phyloP scores from a whole-genome alignment of 2,888 invertebrate genomes.

The Erpobdella octoculata region DNA sequence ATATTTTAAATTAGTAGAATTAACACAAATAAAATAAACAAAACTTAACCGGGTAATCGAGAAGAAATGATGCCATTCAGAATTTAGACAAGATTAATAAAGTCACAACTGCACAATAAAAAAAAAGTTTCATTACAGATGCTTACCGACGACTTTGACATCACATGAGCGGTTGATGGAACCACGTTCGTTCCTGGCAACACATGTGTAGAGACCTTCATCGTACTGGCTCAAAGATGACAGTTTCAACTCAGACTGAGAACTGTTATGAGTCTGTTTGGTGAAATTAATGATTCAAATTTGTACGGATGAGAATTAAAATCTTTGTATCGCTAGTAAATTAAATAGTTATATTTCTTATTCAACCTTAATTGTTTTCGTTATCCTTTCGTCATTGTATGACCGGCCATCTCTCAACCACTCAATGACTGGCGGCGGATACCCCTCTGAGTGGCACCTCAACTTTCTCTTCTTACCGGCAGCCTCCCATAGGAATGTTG shows the following conservation, averaged over 20 bases:
- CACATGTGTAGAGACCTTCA: conserved; percentile 78
- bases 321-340: too few relatives aligned
- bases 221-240: conserved; percentile 58
- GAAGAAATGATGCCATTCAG: neutral
- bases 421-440: conserved; percentile 25
- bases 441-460: conserved; percentile 30
- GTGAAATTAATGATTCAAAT: too few relatives aligned
- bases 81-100: neutral
- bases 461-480: conserved; percentile 24
- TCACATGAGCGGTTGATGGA: conserved; percentile 58
- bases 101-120: conserved; percentile 19
- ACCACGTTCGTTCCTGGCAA: conserved; percentile 72
- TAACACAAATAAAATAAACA: too few relatives aligned
- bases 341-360: too few relatives aligned
- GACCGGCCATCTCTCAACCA: conserved; percentile 28
- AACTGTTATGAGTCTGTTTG: neutral
- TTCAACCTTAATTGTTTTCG: too few relatives aligned
- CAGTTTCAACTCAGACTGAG: neutral
- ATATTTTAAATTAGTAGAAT: too few relatives aligned
- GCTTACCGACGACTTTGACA: conserved; percentile 50
- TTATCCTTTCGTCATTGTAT: neutral
- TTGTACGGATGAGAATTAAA: too few relatives aligned
- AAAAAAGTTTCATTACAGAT: too few relatives aligned
- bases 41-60: neutral
- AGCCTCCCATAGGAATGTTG: conserved; percentile 15